Conservation (phyloP, 2,797 vertebrate genomes). For the Apodemus agrarius region DNA sequence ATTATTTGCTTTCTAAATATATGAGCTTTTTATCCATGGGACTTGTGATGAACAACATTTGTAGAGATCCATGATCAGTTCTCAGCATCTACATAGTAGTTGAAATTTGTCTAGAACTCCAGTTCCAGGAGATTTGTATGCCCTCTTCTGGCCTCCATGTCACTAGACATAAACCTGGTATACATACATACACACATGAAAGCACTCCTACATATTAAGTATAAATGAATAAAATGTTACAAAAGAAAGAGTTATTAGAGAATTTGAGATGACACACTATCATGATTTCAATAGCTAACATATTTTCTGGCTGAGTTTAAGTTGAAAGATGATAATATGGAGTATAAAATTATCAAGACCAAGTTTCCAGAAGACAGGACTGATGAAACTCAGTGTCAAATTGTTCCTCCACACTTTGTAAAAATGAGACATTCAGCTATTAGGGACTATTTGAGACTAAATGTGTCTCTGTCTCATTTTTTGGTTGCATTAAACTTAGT, state of each 20-base stretch:
- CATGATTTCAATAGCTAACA: not conserved
- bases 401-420: not conserved
- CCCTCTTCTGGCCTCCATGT: not conserved
- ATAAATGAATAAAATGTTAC: not conserved
- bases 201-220: not conserved
- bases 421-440: not conserved
- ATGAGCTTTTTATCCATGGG: not conserved
- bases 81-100: not conserved
- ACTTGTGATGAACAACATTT: not conserved
- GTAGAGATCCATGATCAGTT: not conserved
- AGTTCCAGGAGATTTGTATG: not conserved
- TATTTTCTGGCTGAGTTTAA: not conserved
- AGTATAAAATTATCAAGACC: not conserved
- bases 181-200: not conserved
- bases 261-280: not conserved
- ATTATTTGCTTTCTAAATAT: not conserved
- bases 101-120: too few relatives aligned
- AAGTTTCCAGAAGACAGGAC: not conserved
- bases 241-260: not conserved
- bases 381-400: not conserved
- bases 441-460: not conserved
- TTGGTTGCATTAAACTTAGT: not conserved
- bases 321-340: not conserved
- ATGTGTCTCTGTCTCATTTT: not conserved
- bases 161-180: not conserved